Evolutionary conservation across 2,888 invertebrate species (phyloP).

Genomic region (Netelia inedita): DNA sequence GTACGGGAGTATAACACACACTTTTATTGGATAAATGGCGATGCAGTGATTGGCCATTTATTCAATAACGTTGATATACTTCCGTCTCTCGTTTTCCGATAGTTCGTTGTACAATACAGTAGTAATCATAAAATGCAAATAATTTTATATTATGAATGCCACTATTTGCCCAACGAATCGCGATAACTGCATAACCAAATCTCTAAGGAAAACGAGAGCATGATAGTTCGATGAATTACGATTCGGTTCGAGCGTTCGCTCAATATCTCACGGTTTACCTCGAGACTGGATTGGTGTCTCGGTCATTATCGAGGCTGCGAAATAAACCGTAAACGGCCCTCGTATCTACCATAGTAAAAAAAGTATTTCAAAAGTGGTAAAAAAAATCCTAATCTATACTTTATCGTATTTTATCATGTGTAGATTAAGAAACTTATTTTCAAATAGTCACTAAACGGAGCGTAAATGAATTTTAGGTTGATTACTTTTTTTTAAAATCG

Average conservation of each 20-base stretch:
- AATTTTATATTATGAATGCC: constrained; percentile 6
- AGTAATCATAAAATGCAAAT: constrained; percentile 29
- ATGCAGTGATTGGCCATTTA: neutral
- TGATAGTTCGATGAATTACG: constrained; percentile 40
- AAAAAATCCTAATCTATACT: neutral
- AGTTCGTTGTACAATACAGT: neutral
- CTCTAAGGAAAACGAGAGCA: constrained; percentile 43
- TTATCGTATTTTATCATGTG: neutral
- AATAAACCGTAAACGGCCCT: constrained; percentile 41
- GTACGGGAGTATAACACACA: neutral
- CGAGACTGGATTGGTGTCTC: constrained; percentile 56
- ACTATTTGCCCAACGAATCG: constrained; percentile 26
- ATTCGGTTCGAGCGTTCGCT: constrained; percentile 22
- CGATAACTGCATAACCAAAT: constrained; percentile 6
- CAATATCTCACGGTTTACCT: constrained; percentile 9
- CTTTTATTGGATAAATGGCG: neutral
- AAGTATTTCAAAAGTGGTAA: neutral
- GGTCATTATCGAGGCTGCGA: constrained; percentile 62
- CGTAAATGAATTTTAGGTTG: no score
- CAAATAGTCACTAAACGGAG: neutral
- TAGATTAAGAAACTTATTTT: neutral
- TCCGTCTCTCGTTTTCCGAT: neutral
- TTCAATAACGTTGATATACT: constrained; percentile 2
- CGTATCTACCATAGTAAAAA: neutral
- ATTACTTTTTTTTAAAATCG: no score